These are phyloP conservation scores for Heterohyrax brucei DNA, from an alignment of 2,797 vertebrate species.

Conservation along the genomic window DNA sequence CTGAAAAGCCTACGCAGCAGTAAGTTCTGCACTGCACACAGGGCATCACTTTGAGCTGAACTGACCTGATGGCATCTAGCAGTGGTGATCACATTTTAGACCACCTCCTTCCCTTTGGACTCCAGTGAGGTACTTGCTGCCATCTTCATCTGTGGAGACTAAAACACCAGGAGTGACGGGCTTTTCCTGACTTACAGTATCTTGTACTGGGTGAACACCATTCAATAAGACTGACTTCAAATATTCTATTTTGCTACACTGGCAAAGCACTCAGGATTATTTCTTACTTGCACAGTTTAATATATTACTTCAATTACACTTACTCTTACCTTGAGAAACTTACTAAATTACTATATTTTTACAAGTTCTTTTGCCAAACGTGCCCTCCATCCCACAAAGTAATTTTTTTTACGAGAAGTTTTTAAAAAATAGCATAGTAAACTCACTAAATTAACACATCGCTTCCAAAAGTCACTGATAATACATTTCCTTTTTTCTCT, in stretches of 20 bases:
- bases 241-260: conserved; percentile 3
- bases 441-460: background rate
- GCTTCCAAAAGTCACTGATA: conserved; percentile 19
- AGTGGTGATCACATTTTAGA: background rate
- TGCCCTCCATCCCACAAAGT: background rate
- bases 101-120: background rate
- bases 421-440: background rate
- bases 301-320: background rate
- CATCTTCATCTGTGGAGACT: background rate
- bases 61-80: background rate
- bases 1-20: background rate
- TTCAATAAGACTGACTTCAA: conserved; percentile 35
- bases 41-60: background rate
- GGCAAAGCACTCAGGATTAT: conserved; percentile 14
- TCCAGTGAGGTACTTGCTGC: background rate
- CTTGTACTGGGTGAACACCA: background rate
- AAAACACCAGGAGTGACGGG: background rate
- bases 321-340: background rate
- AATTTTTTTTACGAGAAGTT: too few species aligned
- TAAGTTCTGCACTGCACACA: background rate
- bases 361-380: background rate
- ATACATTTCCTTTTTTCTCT: background rate
- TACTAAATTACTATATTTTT: background rate
- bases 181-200: background rate
- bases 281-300: conserved; percentile 60